Conservation (phyloP, 2,797 vertebrate species). For the Jordanella pulchra region DNA sequence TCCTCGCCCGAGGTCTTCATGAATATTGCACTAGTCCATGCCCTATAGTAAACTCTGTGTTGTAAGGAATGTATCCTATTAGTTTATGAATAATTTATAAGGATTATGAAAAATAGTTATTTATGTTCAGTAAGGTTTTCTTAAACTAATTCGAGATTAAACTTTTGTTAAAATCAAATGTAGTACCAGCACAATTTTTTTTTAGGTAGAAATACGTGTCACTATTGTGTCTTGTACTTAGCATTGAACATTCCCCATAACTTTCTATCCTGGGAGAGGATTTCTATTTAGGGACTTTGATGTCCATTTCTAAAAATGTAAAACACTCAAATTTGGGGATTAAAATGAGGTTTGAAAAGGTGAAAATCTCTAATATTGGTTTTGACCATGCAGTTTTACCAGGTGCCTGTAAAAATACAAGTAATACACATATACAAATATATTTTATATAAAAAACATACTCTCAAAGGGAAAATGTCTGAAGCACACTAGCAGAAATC, state of each 20-base stretch:
- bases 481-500: neutral
- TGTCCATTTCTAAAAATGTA: neutral
- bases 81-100: conserved; percentile 66
- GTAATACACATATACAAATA: neutral
- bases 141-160: neutral
- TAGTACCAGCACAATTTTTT: neutral
- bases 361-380: too few relatives aligned
- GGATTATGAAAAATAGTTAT: conserved; percentile 32
- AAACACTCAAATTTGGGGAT: neutral
- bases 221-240: neutral
- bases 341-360: too few relatives aligned
- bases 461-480: neutral
- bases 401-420: neutral
- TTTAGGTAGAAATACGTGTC: neutral
- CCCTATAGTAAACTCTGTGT: conserved; percentile 49
- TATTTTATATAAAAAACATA: neutral
- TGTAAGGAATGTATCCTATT: conserved; percentile 58
- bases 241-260: neutral
- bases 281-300: neutral
- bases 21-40: conserved; percentile 52
- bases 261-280: neutral
- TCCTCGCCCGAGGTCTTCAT: conserved; percentile 57
- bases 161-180: neutral
- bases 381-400: neutral
- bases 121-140: conserved; percentile 18